Evolutionary conservation across 92 coral and sea anemone genomes (phyloP).

Genomic region (Parazoanthus darwini): DNA sequence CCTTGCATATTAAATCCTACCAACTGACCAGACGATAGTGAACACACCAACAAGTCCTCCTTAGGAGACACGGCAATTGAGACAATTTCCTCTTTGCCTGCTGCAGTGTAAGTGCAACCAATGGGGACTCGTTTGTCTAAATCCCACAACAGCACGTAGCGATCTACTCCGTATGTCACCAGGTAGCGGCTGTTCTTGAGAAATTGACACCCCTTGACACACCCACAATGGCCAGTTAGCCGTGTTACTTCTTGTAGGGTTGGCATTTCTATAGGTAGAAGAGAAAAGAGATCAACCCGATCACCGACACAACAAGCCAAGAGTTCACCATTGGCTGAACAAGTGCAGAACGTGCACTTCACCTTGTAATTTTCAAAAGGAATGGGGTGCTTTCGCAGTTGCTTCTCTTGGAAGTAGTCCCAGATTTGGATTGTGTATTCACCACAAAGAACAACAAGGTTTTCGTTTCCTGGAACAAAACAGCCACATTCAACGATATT

Average conservation of each 20-base stretch:
- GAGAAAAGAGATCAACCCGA: not conserved
- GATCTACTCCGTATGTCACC: conserved; percentile 27
- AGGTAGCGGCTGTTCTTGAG: conserved; percentile 50
- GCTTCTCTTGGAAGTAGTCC: not conserved
- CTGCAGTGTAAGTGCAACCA: not conserved
- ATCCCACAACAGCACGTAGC: conserved; percentile 45
- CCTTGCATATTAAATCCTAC: not conserved
- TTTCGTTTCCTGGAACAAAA: not conserved
- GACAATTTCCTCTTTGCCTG: not conserved
- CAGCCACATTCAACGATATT: conserved; percentile 17
- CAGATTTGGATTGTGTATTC: conserved; percentile 10
- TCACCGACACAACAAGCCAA: conserved; percentile 19
- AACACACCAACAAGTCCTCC: not conserved
- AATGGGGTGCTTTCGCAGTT: not conserved
- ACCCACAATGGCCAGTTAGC: conserved; percentile 45
- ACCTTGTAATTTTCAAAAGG: not conserved
- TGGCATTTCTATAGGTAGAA: not conserved
- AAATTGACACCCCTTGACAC: conserved; percentile 49
- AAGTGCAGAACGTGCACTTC: not conserved
- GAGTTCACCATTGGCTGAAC: conserved; percentile 1
- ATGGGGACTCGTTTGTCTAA: conserved; percentile 23
- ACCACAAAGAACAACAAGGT: conserved; percentile 10
- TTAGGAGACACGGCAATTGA: conserved; percentile 14
- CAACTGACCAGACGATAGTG: not conserved
- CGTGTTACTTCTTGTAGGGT: not conserved